Evolutionary conservation across 2,797 vertebrate species (phyloP).

Genomic region (Gephyroberyx darwinii): DNA sequence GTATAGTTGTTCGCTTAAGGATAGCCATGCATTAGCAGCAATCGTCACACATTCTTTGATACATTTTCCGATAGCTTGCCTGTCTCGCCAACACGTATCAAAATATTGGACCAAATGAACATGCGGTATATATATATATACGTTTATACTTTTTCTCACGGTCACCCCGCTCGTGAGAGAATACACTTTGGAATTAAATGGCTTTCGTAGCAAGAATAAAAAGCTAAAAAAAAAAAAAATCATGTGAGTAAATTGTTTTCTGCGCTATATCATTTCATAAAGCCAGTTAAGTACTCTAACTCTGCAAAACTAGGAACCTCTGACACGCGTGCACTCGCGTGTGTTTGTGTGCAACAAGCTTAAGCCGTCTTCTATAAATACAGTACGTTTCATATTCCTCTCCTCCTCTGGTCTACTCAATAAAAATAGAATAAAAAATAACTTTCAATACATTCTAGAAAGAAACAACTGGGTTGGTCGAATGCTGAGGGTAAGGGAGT

Average conservation of each 20-base stretch:
- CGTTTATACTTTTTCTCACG: conserved; percentile 25
- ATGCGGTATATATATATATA: conserved; percentile 26
- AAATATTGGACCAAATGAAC: conserved; percentile 48
- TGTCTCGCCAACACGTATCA: conserved; percentile 41
- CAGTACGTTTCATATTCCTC: conserved; percentile 64
- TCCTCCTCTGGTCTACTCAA: conserved; percentile 42
- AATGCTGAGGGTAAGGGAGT: background rate
- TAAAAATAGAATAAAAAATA: conserved; percentile 66
- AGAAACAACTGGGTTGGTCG: conserved; percentile 65
- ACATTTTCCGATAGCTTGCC: conserved; percentile 54
- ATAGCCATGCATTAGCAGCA: conserved; percentile 79
- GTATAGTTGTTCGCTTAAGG: conserved; percentile 58
- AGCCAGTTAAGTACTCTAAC: conserved; percentile 46
- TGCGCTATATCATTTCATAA: conserved; percentile 26
- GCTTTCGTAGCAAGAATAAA: conserved; percentile 62
- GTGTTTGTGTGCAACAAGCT: conserved; percentile 67
- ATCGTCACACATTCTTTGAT: conserved; percentile 60
- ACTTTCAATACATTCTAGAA: conserved; percentile 75
- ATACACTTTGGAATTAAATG: conserved; percentile 75
- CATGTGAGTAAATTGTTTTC: conserved; percentile 27
- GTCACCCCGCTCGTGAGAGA: conserved; percentile 54
- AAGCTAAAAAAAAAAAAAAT: conserved; percentile 7
- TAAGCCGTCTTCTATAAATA: conserved; percentile 66
- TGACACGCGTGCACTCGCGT: conserved; percentile 48
- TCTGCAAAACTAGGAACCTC: conserved; percentile 44